Percentiles rank a stretch among this genome's conserved stretches.
These are phyloP conservation scores for Loris lydekkerianus DNA, from an alignment of 2,797 vertebrate species.

Conservation along the genomic window DNA sequence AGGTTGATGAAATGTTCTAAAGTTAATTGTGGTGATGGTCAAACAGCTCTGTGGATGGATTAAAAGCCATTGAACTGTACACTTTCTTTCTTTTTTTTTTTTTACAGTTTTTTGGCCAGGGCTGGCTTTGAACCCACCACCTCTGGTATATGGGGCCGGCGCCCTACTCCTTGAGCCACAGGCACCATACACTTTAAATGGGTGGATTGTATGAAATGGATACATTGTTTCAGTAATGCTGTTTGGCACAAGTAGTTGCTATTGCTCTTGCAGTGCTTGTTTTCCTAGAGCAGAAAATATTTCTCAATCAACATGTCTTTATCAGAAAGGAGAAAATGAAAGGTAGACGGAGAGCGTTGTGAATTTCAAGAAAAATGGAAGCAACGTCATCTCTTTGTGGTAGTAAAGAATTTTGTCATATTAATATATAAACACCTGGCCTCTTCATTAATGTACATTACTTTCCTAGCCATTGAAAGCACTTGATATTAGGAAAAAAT, in stretches of 20 bases:
- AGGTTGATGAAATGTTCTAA: background rate
- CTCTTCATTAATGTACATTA: constrained; percentile 31
- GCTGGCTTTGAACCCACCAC: too few species aligned
- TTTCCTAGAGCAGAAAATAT: constrained; percentile 46
- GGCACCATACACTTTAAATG: background rate
- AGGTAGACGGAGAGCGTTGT: background rate
- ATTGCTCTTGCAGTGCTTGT: background rate
- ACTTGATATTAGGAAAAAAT: background rate
- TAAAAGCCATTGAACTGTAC: background rate
- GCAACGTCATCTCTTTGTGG: background rate
- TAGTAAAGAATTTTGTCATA: background rate
- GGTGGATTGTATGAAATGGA: background rate
- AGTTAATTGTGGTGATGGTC: background rate
- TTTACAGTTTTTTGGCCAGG: too few species aligned
- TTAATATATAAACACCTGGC: constrained; percentile 19
- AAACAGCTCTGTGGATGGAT: background rate
- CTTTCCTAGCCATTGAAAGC: constrained; percentile 21
- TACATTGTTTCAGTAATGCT: constrained; percentile 40
- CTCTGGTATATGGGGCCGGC: too few species aligned
- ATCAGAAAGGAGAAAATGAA: background rate
- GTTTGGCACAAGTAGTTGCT: background rate
- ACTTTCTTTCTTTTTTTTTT: background rate
- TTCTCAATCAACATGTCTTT: constrained; percentile 1
- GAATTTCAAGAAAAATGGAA: constrained; percentile 42
- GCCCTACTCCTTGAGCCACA: too few species aligned